These are phyloP conservation scores for Plagodis dolabraria DNA, from an alignment of 2,888 invertebrate genomes.

Conservation along the genomic window DNA sequence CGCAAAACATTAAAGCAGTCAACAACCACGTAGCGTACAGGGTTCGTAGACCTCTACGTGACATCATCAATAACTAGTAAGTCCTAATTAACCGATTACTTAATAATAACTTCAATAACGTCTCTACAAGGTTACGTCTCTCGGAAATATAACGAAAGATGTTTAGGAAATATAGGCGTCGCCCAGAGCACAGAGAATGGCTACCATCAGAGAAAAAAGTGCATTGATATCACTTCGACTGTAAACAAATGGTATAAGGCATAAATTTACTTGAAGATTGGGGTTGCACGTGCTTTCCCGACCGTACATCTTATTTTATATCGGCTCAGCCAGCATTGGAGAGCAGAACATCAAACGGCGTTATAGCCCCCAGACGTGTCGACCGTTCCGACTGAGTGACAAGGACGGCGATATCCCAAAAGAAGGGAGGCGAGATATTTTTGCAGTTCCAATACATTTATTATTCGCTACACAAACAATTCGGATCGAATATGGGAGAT, in stretches of 20 bases:
- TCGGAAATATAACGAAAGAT: constrained; percentile 78
- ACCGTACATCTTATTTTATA: constrained; percentile 80
- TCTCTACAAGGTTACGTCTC: constrained; percentile 72
- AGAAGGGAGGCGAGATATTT: constrained; percentile 64
- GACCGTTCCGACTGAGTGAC: constrained; percentile 61
- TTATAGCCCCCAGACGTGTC: constrained; percentile 83
- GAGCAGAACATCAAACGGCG: constrained; percentile 84
- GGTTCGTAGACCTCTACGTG: constrained; percentile 27
- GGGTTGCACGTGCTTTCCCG: constrained; percentile 31
- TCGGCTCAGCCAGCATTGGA: constrained; percentile 82
- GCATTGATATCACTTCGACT: constrained; percentile 18
- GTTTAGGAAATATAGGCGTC: constrained; percentile 84
- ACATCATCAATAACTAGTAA: constrained; percentile 20
- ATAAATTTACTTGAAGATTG: constrained; percentile 13
- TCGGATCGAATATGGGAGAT: constrained; percentile 58
- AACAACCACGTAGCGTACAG: constrained; percentile 6
- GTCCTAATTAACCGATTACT: constrained; percentile 25
- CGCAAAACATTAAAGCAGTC: too few species aligned
- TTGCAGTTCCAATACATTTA: constrained; percentile 76
- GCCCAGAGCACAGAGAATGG: constrained; percentile 74
- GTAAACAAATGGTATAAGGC: constrained; percentile 12
- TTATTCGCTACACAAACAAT: constrained; percentile 75
- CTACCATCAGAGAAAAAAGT: constrained; percentile 29
- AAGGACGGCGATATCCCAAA: constrained; percentile 62
- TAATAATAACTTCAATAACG: constrained; percentile 35